Percentiles rank a stretch among this genome's conserved stretches.
Evolutionary conservation across 64 coral and sea anemone species (phyloP).

Genomic region (Dendrophyllia cribrosa): DNA sequence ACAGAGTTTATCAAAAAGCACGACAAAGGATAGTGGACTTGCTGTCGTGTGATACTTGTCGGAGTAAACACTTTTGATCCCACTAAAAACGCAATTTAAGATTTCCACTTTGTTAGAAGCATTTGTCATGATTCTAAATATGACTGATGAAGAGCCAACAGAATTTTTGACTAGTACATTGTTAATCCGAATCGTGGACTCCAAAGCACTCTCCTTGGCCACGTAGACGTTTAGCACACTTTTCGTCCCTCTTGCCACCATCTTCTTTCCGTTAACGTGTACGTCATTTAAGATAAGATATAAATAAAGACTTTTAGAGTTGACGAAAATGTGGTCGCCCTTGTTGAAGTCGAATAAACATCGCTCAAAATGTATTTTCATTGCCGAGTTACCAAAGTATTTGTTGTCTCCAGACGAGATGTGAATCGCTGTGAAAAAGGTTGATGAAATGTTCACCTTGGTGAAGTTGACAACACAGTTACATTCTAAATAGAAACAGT

Average conservation of each 20-base stretch:
- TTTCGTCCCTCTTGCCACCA: not conserved
- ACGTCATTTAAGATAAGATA: not conserved
- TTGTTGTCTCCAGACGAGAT: too few relatives aligned
- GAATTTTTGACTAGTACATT: too few relatives aligned
- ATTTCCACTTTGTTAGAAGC: not conserved
- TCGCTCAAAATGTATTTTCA: not conserved
- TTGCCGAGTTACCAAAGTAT: too few relatives aligned
- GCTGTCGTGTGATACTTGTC: not conserved
- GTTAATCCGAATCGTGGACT: not conserved
- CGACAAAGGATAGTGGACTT: not conserved
- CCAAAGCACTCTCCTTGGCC: too few relatives aligned
- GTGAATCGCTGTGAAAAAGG: not conserved
- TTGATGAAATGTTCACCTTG: not conserved
- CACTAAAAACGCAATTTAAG: not conserved
- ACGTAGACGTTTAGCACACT: not conserved
- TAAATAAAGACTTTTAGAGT: not conserved
- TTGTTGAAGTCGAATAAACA: not conserved
- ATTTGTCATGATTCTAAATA: not conserved
- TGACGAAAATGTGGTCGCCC: not conserved
- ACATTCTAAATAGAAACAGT: not conserved
- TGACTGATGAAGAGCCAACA: not conserved
- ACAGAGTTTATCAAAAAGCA: not conserved
- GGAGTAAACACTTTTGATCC: not conserved
- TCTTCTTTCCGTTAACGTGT: not conserved
- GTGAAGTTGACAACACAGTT: conserved; percentile 7